These are phyloP conservation scores for Potamilus streckersoni DNA, from an alignment of 1,140 invertebrate genomes.

Conservation along the genomic window DNA sequence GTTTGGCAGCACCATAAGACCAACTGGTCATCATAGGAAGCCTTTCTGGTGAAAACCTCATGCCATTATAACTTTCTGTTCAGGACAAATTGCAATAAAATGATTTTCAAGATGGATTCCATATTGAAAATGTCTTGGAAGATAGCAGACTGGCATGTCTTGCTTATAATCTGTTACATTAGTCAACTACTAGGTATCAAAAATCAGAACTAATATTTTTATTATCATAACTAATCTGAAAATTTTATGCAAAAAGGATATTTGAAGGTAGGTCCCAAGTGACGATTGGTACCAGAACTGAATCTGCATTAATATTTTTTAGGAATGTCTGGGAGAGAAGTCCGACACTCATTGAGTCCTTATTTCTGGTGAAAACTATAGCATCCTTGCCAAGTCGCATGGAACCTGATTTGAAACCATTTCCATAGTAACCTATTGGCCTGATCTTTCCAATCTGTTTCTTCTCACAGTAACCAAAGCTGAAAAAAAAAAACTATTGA, in stretches of 20 bases:
- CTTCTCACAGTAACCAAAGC: conserved; percentile 66
- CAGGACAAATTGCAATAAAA: too few species aligned
- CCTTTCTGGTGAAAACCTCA: too few species aligned
- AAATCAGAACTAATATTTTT: too few species aligned
- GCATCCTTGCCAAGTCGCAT: conserved; percentile 63
- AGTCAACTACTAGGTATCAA: too few species aligned
- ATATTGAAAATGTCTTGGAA: too few species aligned
- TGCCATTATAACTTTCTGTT: too few species aligned
- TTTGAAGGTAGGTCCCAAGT: conserved; percentile 49
- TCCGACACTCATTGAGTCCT: conserved; percentile 52
- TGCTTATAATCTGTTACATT: too few species aligned
- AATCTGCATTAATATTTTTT: conserved; percentile 49
- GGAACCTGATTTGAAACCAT: conserved; percentile 65
- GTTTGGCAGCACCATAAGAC: too few species aligned
- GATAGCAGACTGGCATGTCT: too few species aligned
- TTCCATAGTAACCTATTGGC: conserved; percentile 64
- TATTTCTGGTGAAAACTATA: conserved; percentile 57
- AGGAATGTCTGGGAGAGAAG: conserved; percentile 64
- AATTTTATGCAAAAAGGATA: conserved; percentile 45
- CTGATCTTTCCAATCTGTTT: conserved; percentile 49
- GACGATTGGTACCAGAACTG: conserved; percentile 60
- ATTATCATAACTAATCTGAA: too few species aligned
- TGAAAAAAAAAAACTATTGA: conserved; percentile 32
- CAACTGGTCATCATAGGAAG: too few species aligned
- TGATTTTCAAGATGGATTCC: too few species aligned